Evolutionary conservation across 2,888 invertebrate genomes (phyloP), one percentile per base, ranked within the genome.

Genomic region (Drosophila paracracens): DNA sequence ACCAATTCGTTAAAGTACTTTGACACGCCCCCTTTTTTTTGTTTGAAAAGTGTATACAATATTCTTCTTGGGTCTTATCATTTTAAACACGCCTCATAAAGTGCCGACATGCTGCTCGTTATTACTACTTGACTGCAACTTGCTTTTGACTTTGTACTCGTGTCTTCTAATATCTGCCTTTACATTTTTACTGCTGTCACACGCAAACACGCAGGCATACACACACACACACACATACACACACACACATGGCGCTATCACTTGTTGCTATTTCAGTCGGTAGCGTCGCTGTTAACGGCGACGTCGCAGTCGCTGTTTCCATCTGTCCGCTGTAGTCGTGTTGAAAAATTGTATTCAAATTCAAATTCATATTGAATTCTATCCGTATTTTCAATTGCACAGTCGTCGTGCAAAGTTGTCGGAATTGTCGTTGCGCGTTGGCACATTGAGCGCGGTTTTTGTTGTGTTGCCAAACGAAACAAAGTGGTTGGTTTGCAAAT

Each of bases 311-410:
- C 69, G 65, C 56, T 64, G 65, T 51, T 53, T 46, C 35, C 18
- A 35, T 43, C 58, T 52, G 58, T 58, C 36, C 43, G 66, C 29
- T 51, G 74, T 68, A 40, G 54, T 72, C 51, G 68, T 57, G 74
- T 74, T 82, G 56, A 79, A 84, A 88, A 88, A 73, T 75, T 67
- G 78, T 84, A 87, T 88, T 87, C 69, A 87, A 87, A 87, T 90
- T 87, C 75, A 89, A 90, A 90, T 84, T 87, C 80, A 78, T 76
- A 84, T 78, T 74, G 78, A 72, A 82, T 76, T 89, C 76, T 80
- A 82, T 68, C 71, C 72, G 82, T 89, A 87, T 82, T 89, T 90
- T 76, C 76, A 78, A 87, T 87, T 87, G 88, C 85, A 90, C 91
- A 78, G 73, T 82, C 87, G 69, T 65, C 82, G 75, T 75, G 88